Conservation (phyloP, 2,797 vertebrate species). For the Pogoniulus pusillus region DNA sequence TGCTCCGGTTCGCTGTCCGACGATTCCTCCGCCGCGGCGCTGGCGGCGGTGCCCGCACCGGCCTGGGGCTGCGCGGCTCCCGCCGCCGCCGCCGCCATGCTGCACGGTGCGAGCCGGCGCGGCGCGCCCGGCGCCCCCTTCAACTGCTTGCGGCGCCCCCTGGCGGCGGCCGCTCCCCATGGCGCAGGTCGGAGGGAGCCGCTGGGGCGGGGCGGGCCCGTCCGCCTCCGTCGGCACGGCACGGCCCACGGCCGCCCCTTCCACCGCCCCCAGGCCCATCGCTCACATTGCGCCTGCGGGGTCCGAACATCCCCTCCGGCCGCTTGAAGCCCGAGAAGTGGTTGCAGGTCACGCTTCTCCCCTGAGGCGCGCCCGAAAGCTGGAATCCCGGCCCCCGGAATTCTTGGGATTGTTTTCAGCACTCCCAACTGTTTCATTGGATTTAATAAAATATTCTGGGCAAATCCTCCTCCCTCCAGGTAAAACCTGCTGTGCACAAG, state of each 20-base stretch:
- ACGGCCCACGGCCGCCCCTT: background rate
- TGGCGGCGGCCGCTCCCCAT: background rate
- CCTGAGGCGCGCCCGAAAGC: background rate
- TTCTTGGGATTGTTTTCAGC: background rate
- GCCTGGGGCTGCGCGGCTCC: slow-evolving; percentile 48
- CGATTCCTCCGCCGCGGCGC: slow-evolving; percentile 87
- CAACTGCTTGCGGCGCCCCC: slow-evolving; percentile 23
- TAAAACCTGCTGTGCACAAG: background rate
- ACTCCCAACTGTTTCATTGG: rapidly evolving
- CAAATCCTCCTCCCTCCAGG: background rate
- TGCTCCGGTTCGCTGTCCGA: slow-evolving; percentile 95
- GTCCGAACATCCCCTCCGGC: rapidly evolving
- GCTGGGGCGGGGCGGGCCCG: background rate
- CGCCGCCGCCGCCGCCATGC: slow-evolving; percentile 75
- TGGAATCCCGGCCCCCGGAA: rapidly evolving
- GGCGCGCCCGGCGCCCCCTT: slow-evolving; percentile 71
- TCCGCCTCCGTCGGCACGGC: too few relatives aligned
- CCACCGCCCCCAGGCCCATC: background rate
- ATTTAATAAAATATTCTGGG: background rate
- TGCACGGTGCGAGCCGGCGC: slow-evolving; percentile 67
- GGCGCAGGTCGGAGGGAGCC: background rate
- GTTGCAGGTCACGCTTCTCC: background rate
- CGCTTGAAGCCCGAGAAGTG: too few relatives aligned
- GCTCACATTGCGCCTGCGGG: rapidly evolving
- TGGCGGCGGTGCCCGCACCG: slow-evolving; percentile 77